These are phyloP conservation scores for Perognathus longimembris DNA, from an alignment of 2,113 vertebrate genomes.

Conservation along the genomic window DNA sequence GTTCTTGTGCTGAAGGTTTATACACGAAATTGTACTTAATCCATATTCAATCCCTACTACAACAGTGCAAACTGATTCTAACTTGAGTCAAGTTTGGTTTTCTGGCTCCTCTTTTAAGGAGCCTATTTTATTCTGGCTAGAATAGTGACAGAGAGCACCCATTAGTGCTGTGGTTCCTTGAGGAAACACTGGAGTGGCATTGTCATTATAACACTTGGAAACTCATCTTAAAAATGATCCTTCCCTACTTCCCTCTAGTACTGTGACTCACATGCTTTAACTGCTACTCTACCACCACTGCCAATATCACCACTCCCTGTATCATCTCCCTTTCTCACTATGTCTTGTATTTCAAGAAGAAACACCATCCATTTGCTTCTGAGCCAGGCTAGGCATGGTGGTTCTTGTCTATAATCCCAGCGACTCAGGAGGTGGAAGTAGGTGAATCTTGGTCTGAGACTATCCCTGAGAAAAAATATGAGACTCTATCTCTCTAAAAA, in stretches of 20 bases:
- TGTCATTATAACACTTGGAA: background rate
- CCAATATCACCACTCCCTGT: background rate
- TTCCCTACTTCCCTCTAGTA: background rate
- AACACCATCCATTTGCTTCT: background rate
- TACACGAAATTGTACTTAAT: background rate
- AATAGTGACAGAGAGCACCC: background rate
- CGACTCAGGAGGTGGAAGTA: too few species aligned
- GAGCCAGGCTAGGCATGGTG: too few species aligned
- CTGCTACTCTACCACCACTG: background rate
- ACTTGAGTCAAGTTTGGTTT: slow-evolving; percentile 24
- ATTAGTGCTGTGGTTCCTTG: fast-evolving
- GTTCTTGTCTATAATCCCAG: too few species aligned
- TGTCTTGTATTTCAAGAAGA: background rate
- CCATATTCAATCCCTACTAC: background rate
- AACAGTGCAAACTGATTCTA: background rate
- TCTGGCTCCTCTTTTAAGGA: background rate
- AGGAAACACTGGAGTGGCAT: background rate
- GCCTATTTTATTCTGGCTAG: background rate
- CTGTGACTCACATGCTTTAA: background rate
- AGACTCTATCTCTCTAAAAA: too few species aligned
- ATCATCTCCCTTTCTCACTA: background rate
- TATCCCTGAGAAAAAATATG: too few species aligned
- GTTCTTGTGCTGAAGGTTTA: background rate
- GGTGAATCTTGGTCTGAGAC: too few species aligned
- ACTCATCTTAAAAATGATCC: background rate